A percentile compares a stretch with the other conserved stretches of the same genome.
Evolutionary conservation across 1,140 invertebrate species (phyloP).

Genomic region (Caenorhabditis inopinata): DNA sequence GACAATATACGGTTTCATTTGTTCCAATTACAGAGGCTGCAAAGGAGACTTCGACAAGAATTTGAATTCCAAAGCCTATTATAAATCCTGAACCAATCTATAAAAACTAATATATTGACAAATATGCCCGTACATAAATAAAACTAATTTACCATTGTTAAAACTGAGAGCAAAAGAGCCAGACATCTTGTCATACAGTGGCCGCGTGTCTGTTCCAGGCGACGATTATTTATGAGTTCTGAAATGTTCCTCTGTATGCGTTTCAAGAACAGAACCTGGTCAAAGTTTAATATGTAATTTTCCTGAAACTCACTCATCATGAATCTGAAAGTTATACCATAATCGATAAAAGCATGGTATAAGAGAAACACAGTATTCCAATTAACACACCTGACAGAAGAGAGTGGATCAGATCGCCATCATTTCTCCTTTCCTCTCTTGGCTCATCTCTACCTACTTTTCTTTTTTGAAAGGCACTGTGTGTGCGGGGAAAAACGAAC

Average conservation of each 20-base stretch:
- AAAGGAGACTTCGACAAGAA: neutral
- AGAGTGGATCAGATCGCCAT: conserved; percentile 17
- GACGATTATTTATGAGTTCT: neutral
- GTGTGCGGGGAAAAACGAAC: conserved; percentile 1
- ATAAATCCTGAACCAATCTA: neutral
- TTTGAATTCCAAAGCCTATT: neutral
- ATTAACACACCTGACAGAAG: conserved; percentile 16
- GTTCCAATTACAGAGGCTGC: neutral
- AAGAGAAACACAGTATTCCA: neutral
- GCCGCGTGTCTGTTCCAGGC: neutral
- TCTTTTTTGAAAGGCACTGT: conserved; percentile 12
- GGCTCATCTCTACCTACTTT: conserved; percentile 1
- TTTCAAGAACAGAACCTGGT: too few relatives aligned
- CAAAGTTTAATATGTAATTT: too few relatives aligned
- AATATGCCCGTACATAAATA: too few relatives aligned
- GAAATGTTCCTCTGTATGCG: too few relatives aligned
- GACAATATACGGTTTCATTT: neutral
- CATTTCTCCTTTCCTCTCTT: neutral
- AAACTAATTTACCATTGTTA: neutral
- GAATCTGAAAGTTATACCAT: neutral
- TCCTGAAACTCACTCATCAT: neutral
- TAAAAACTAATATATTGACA: neutral
- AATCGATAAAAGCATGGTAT: neutral
- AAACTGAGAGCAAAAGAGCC: neutral
- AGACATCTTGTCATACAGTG: neutral